Evolutionary conservation across 2,797 vertebrate genomes (phyloP).

Genomic region (Myiothlypis coronata): DNA sequence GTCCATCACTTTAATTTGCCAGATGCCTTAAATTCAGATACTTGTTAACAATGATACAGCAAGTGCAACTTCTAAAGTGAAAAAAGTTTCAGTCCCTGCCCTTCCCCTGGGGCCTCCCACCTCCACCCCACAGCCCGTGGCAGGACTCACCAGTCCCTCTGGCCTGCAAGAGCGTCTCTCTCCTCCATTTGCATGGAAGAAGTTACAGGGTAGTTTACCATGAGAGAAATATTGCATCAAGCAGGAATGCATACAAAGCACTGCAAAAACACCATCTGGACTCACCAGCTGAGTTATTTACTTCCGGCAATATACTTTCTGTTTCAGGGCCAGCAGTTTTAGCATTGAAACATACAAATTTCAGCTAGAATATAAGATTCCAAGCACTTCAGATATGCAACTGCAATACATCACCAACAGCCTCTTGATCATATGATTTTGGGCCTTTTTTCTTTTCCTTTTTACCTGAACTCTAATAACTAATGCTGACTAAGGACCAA

Average conservation of each 20-base stretch:
- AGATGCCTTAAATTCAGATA: not conserved
- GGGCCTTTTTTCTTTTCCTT: not conserved
- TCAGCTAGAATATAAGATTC: not conserved
- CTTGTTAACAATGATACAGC: not conserved
- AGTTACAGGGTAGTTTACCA: not conserved
- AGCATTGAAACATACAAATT: not conserved
- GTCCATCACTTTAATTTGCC: not conserved
- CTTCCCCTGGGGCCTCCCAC: not conserved
- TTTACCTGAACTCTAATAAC: not conserved
- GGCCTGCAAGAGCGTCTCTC: not conserved
- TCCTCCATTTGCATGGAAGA: constrained; percentile 27
- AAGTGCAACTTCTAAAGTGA: not conserved
- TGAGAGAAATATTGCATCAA: not conserved
- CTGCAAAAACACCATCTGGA: not conserved
- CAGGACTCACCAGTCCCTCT: not conserved
- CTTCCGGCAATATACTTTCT: not conserved
- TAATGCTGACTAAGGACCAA: not conserved
- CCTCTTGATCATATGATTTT: not conserved
- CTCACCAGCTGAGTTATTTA: not conserved
- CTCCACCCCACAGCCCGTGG: constrained; percentile 3
- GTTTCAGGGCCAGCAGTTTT: not conserved
- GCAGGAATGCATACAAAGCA: constrained; percentile 11
- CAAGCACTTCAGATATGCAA: not conserved
- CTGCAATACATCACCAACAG: not conserved
- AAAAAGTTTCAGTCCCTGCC: constrained; percentile 29